A percentile compares a stretch with the other conserved stretches of the same genome.
phyloP scores from a whole-genome alignment of 2,888 invertebrate species.

The Euplagia quadripunctaria region DNA sequence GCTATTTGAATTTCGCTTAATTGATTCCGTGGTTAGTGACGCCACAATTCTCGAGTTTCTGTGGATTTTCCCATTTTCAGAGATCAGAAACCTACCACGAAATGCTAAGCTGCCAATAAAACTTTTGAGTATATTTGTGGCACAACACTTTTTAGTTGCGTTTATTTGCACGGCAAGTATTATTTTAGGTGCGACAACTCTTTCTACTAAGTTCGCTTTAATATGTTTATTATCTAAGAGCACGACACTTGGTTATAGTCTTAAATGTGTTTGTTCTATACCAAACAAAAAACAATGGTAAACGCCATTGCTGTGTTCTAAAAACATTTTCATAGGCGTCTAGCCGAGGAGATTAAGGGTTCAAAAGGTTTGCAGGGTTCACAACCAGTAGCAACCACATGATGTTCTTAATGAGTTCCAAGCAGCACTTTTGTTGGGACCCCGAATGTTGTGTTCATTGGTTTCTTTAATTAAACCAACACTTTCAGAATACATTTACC shows the following conservation, averaged over 20 bases:
- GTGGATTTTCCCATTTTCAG: slow-evolving; percentile 4
- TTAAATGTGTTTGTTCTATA: not conserved
- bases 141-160: not conserved
- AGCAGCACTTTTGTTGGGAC: too few relatives aligned
- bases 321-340: too few relatives aligned
- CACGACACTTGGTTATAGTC: not conserved
- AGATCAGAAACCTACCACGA: not conserved
- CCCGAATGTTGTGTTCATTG: too few relatives aligned
- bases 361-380: too few relatives aligned
- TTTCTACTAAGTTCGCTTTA: not conserved
- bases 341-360: too few relatives aligned
- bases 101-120: not conserved
- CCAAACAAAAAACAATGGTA: not conserved
- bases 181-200: not conserved
- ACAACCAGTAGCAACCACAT: too few relatives aligned
- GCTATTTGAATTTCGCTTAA: slow-evolving; percentile 39
- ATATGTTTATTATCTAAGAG: not conserved
- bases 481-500: too few relatives aligned
- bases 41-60: slow-evolving; percentile 7
- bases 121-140: slow-evolving; percentile 2
- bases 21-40: slow-evolving; percentile 38
- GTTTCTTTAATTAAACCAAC: not conserved
- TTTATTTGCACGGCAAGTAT: not conserved
- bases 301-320: not conserved
- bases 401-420: too few relatives aligned